Evolutionary conservation across 2,113 vertebrate species (phyloP), one percentile per base, ranked within the genome.

Genomic region (Tautogolabrus adspersus): DNA sequence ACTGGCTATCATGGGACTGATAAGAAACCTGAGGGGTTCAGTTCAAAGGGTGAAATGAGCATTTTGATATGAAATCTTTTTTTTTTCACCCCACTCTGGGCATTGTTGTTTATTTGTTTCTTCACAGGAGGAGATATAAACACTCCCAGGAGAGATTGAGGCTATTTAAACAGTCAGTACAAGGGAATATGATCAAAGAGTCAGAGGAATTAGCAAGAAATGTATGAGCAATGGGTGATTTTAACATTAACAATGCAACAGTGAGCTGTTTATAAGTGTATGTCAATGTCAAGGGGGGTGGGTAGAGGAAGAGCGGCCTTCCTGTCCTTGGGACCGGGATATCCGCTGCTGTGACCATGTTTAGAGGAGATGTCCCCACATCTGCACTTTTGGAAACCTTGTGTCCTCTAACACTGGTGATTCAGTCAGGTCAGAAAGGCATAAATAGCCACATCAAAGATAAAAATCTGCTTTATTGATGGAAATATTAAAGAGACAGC

Each of bases 291-390:
- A 80, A 63, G 66, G 76, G 63, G 82, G 86, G 85, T 34, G 79
- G 83, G 77, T 83, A 79, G 74, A 93, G 92, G 92, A 94, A 94
- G 89, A 92, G 77, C 81, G 26, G 62, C 21, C 81, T 94, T 95
- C 92, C 94, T 91, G 94, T 93, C 92, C 90, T 93, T 93, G 92
- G 91, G 92, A 87, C 64, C 83, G 66, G 94, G 94, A 95, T 92
- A 91, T 94, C 94, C 93, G 83, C 81, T 84, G 77, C 82, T 83
- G 57, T 83, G 79, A 84, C 90, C 77, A 81, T 40, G 69, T 83
- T 86, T 68, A 21, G 56, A 71, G 55, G 87, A 88, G 74, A 64
- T 90, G 83, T 87, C 82, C 80, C 57, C n/a, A 30, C 75, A 71
- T 85, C 79, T 82, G 77, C 74, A 68, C 56, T 55, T 74, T 78